Evolutionary conservation across 2,113 vertebrate genomes (phyloP).

Genomic region (Phrynocephalus versicolor): DNA sequence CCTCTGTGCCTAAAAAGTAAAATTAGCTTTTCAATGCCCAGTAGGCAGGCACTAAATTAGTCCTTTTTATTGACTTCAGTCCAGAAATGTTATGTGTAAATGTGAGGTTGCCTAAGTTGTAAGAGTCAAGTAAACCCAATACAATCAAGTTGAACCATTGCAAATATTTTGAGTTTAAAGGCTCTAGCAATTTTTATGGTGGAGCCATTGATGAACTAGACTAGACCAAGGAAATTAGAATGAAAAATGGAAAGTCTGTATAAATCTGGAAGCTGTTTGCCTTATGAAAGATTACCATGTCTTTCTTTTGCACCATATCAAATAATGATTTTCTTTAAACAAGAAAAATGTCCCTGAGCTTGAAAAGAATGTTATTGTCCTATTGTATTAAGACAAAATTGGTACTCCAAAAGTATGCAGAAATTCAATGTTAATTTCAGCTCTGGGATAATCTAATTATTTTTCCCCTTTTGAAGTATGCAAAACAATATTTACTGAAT

Average conservation of each 20-base stretch:
- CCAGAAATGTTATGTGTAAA: not conserved
- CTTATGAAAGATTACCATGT: not conserved
- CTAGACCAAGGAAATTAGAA: not conserved
- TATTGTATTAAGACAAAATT: conserved; percentile 49
- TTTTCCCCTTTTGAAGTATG: conserved; percentile 64
- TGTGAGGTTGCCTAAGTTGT: no score
- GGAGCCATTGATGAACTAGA: not conserved
- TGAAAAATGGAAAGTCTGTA: accelerated
- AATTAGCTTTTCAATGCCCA: not conserved
- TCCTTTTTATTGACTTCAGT: not conserved
- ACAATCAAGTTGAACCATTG: not conserved
- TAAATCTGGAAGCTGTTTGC: conserved; percentile 1
- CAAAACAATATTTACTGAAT: conserved; percentile 59
- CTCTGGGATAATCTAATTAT: conserved; percentile 65
- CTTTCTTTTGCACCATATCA: conserved; percentile 40
- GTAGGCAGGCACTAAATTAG: not conserved
- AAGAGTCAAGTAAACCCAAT: not conserved
- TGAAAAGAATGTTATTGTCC: conserved; percentile 53
- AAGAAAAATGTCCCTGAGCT: conserved; percentile 16
- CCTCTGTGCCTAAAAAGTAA: not conserved
- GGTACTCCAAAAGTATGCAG: conserved; percentile 46
- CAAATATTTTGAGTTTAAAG: not conserved
- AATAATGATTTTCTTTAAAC: conserved; percentile 47
- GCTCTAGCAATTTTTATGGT: not conserved
- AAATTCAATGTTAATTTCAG: conserved; percentile 61